Evolutionary conservation across 2,113 vertebrate species (phyloP).

Genomic region (Tretioscincus oriximinensis): DNA sequence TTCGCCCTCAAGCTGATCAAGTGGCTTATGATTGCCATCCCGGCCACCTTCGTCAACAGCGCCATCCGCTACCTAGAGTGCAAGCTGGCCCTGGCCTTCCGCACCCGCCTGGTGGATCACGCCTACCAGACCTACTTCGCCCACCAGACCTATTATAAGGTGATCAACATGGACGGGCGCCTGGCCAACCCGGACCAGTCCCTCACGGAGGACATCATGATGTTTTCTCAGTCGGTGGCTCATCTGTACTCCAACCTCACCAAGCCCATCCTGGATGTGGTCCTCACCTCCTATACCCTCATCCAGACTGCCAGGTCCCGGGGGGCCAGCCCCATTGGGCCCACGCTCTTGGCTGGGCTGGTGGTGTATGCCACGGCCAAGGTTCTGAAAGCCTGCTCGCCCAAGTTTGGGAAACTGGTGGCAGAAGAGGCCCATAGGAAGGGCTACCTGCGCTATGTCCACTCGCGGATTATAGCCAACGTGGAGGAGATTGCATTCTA

Average conservation of each 20-base stretch:
- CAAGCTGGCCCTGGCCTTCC: slow-evolving; percentile 93
- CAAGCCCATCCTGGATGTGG: slow-evolving; percentile 94
- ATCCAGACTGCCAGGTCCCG: slow-evolving; percentile 88
- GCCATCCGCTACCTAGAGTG: slow-evolving; percentile 94
- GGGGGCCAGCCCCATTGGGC: slow-evolving; percentile 88
- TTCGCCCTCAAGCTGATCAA: slow-evolving; percentile 88
- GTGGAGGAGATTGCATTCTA: slow-evolving; percentile 98
- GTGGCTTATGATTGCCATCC: slow-evolving; percentile 96
- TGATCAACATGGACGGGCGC: slow-evolving; percentile 94
- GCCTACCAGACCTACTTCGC: slow-evolving; percentile 94
- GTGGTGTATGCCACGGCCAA: slow-evolving; percentile 92
- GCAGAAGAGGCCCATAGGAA: slow-evolving; percentile 95
- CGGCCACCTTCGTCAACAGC: slow-evolving; percentile 98
- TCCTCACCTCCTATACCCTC: slow-evolving; percentile 94
- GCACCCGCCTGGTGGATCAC: slow-evolving; percentile 89
- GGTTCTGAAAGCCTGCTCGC: slow-evolving; percentile 92
- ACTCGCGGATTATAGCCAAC: slow-evolving; percentile 96
- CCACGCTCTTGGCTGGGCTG: slow-evolving; percentile 89
- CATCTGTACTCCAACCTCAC: slow-evolving; percentile 98
- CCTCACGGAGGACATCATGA: slow-evolving; percentile 94
- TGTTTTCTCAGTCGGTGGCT: slow-evolving; percentile 95
- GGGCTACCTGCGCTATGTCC: slow-evolving; percentile 92
- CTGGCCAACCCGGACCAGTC: slow-evolving; percentile 97
- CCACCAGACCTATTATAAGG: slow-evolving; percentile 92
- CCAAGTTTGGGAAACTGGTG: slow-evolving; percentile 92